Conservation (phyloP, 92 coral and sea anemone genomes). For the Palythoa caribaeorum region DNA sequence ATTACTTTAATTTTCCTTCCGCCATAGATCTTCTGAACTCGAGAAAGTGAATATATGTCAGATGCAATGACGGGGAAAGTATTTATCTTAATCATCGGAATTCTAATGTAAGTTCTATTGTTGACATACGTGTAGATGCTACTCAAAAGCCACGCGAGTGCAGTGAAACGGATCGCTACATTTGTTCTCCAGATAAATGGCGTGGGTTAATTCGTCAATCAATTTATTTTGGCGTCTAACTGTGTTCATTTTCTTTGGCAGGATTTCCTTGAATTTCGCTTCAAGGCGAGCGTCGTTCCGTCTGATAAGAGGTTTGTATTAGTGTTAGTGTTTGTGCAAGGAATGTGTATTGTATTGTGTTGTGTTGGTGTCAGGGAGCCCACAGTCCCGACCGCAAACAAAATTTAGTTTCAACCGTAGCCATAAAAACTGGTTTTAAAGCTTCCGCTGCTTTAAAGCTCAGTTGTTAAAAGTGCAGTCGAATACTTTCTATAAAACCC, state of each 20-base stretch:
- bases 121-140: neutral
- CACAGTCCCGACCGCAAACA: neutral
- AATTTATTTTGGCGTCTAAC: neutral
- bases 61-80: slow-evolving; percentile 15
- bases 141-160: slow-evolving; percentile 4
- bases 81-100: neutral
- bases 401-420: neutral
- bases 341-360: neutral
- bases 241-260: neutral
- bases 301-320: slow-evolving; percentile 25
- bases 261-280: slow-evolving; percentile 22
- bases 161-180: neutral
- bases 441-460: neutral
- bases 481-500: too few relatives aligned
- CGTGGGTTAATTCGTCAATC: neutral
- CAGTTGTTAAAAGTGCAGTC: neutral
- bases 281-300: neutral
- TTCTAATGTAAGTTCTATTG: slow-evolving; percentile 16
- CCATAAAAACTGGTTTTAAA: neutral
- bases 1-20: neutral
- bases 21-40: neutral
- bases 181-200: neutral
- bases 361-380: neutral
- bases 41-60: neutral
- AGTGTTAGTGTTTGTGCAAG: neutral